Conservation (phyloP, 2,113 vertebrate genomes). For the Pseudolaguvia tuberculata region DNA sequence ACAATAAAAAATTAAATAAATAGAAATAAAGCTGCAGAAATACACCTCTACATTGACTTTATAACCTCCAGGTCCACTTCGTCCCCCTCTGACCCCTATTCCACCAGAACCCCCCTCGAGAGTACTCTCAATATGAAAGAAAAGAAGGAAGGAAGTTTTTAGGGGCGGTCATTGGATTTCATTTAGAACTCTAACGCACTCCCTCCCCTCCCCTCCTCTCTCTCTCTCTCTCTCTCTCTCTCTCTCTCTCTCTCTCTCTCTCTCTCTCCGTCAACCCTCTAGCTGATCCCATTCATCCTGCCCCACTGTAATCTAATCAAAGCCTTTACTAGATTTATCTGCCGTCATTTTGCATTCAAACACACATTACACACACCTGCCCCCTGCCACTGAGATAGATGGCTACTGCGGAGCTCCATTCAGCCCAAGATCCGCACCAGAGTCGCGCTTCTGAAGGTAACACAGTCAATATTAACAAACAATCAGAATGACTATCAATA, state of each 20-base stretch:
- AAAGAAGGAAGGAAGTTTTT: constrained; percentile 67
- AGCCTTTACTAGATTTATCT: constrained; percentile 49
- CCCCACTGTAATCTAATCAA: constrained; percentile 50
- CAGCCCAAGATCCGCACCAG: constrained; percentile 27
- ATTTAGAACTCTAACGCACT: constrained; percentile 9
- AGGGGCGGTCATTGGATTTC: constrained; percentile 3
- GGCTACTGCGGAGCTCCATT: constrained; percentile 12
- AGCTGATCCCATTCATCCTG: constrained; percentile 48
- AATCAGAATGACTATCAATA: not conserved
- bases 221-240: constrained; percentile 21
- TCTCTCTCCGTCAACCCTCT: constrained; percentile 35
- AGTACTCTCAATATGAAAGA: constrained; percentile 59
- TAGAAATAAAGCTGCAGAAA: not conserved
- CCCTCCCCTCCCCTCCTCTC: not conserved
- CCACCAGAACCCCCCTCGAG: constrained; percentile 42
- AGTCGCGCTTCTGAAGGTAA: not conserved
- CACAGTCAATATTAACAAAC: constrained; percentile 2
- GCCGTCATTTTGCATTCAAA: constrained; percentile 48
- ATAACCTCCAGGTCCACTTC: not conserved
- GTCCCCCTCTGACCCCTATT: not conserved
- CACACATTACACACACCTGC: constrained; percentile 47
- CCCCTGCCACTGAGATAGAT: constrained; percentile 37
- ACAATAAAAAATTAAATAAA: no score
- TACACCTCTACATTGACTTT: constrained; percentile 13
- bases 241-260: constrained; percentile 16